phyloP scores from a whole-genome alignment of 2,888 invertebrate genomes.

The Rhorus exstirpatorius region DNA sequence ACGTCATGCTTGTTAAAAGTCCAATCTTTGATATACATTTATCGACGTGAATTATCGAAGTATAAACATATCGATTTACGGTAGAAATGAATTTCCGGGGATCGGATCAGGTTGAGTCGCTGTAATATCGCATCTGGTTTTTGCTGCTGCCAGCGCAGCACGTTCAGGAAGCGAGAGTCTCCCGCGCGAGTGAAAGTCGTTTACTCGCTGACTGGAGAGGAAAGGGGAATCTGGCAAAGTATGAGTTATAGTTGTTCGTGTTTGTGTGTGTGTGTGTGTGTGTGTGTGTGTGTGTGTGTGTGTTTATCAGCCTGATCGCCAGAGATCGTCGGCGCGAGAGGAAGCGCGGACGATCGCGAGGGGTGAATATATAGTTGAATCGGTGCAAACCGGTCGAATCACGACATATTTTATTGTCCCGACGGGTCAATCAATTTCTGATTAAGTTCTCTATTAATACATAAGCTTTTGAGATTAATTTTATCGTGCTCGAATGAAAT shows the following conservation, averaged over 20 bases:
- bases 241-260: slow-evolving; percentile 5
- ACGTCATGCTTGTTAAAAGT: slow-evolving; percentile 7
- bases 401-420: slow-evolving; percentile 37
- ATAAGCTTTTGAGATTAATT: too few species aligned
- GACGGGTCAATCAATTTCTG: slow-evolving; percentile 21
- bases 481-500: too few species aligned
- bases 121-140: slow-evolving; percentile 58
- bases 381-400: slow-evolving; percentile 38
- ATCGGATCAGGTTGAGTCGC: slow-evolving; percentile 49
- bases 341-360: slow-evolving; percentile 29
- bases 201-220: slow-evolving; percentile 67
- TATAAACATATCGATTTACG: slow-evolving; percentile 50
- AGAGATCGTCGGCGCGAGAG: slow-evolving; percentile 53
- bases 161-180: slow-evolving; percentile 80
- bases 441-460: not conserved
- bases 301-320: slow-evolving; percentile 33
- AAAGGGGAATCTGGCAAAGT: slow-evolving; percentile 30
- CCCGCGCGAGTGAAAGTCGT: slow-evolving; percentile 81
- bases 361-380: slow-evolving; percentile 23
- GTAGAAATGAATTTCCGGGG: slow-evolving; percentile 63
- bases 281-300: slow-evolving; percentile 29
- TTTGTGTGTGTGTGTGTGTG: slow-evolving; percentile 27
- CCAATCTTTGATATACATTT: not conserved
- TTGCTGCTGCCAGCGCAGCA: slow-evolving; percentile 33
- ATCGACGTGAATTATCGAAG: slow-evolving; percentile 24